Evolutionary conservation across 2,113 vertebrate species (phyloP).

Genomic region (Nothoprocta perdicaria): DNA sequence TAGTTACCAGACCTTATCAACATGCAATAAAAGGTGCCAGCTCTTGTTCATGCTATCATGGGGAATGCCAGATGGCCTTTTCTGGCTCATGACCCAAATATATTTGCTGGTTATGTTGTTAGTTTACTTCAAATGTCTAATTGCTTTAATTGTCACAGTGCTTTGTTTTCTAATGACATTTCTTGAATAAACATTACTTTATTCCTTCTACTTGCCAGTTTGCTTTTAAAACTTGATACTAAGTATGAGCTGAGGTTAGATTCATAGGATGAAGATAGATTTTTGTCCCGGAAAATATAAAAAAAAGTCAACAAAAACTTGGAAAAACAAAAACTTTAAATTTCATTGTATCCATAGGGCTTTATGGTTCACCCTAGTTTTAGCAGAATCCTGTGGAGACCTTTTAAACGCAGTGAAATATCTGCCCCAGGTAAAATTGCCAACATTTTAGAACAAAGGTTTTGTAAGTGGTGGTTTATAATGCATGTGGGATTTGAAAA

Average conservation of each 20-base stretch:
- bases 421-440: slow-evolving; percentile 77
- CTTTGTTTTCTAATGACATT: background rate
- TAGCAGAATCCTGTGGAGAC: slow-evolving; percentile 72
- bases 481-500: slow-evolving; percentile 76
- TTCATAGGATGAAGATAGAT: slow-evolving; percentile 25
- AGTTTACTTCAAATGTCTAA: slow-evolving; percentile 37
- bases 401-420: slow-evolving; percentile 76
- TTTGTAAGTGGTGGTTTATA: slow-evolving; percentile 78
- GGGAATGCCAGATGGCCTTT: slow-evolving; percentile 59
- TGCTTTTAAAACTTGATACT: slow-evolving; percentile 7
- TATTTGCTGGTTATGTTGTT: slow-evolving; percentile 38
- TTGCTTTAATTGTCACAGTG: slow-evolving; percentile 31
- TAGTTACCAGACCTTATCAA: slow-evolving; percentile 41
- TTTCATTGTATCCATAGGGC: slow-evolving; percentile 70
- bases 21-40: slow-evolving; percentile 42
- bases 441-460: slow-evolving; percentile 77
- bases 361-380: slow-evolving; percentile 71
- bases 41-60: background rate
- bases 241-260: background rate
- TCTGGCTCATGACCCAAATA: slow-evolving; percentile 44
- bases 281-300: slow-evolving; percentile 45
- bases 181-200: background rate
- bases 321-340: slow-evolving; percentile 72
- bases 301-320: slow-evolving; percentile 58
- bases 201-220: slow-evolving; percentile 5